phyloP scores from a whole-genome alignment of 2,797 vertebrate species.

The Acomys russatus region DNA sequence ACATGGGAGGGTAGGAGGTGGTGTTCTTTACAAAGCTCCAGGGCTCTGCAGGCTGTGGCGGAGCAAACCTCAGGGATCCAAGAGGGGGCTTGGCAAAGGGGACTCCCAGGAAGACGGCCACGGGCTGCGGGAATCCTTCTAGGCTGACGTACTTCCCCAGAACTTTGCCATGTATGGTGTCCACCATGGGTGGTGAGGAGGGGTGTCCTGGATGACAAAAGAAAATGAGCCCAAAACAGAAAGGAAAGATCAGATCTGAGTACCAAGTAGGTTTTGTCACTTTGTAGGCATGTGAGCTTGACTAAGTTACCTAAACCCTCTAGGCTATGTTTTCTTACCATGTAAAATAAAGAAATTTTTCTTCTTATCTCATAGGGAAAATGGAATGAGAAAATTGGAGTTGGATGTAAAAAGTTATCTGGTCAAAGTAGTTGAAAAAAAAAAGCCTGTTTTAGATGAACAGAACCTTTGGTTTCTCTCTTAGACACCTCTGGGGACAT shows the following conservation, averaged over 20 bases:
- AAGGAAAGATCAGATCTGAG: neutral
- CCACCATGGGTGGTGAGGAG: constrained; percentile 71
- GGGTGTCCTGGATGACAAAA: constrained; percentile 52
- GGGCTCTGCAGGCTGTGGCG: constrained; percentile 87
- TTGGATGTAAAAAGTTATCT: neutral
- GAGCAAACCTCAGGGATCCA: constrained; percentile 90
- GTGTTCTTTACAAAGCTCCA: neutral
- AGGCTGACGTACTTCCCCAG: constrained; percentile 85
- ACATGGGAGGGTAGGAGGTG: neutral
- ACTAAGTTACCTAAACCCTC: neutral
- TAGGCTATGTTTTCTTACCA: neutral
- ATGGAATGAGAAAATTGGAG: neutral
- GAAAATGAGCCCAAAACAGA: neutral
- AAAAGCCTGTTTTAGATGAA: neutral
- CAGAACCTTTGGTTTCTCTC: neutral
- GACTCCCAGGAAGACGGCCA: constrained; percentile 88
- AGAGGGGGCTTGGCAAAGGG: constrained; percentile 92
- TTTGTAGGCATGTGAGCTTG: neutral
- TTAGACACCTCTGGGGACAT: neutral
- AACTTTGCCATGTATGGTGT: constrained; percentile 86
- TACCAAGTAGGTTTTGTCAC: neutral
- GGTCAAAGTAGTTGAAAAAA: neutral
- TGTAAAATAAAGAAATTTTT: neutral
- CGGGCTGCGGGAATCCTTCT: constrained; percentile 78
- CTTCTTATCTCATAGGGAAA: neutral